A percentile compares a stretch with the other conserved stretches of the same genome.
Conservation (phyloP, 2,797 vertebrate genomes). For the Poecilia gillii region DNA sequence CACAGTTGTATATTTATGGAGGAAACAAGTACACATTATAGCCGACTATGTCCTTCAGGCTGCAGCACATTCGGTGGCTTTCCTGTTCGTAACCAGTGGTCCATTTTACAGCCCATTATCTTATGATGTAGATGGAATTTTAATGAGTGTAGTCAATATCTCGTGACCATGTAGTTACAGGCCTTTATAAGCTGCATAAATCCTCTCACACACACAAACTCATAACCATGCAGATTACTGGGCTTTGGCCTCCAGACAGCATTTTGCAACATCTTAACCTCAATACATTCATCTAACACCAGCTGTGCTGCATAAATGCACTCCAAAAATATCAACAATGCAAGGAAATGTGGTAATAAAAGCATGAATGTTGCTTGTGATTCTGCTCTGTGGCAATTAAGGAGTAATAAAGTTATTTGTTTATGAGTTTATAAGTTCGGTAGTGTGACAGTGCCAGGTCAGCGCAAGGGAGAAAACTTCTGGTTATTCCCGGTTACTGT, state of each 20-base stretch:
- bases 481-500: conserved; percentile 24
- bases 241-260: neutral
- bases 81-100: conserved; percentile 12
- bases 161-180: conserved; percentile 7
- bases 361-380: neutral
- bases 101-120: conserved; percentile 23
- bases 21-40: neutral
- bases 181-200: conserved; percentile 8
- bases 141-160: conserved; percentile 23
- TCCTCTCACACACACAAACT: neutral
- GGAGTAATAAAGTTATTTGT: conserved; percentile 6
- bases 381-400: neutral
- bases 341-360: neutral
- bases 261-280: conserved; percentile 3
- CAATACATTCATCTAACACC: conserved; percentile 1
- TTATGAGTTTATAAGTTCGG: conserved; percentile 18
- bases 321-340: neutral
- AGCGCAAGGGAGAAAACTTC: conserved; percentile 11
- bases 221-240: conserved; percentile 1
- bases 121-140: conserved; percentile 29
- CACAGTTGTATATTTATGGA: conserved; percentile 20
- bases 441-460: conserved; percentile 18
- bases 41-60: conserved; percentile 8
- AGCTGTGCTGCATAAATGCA: neutral
- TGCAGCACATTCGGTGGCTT: conserved; percentile 14